Percentiles rank a stretch among this genome's conserved stretches.
phyloP scores from a whole-genome alignment of 2,113 vertebrate species.

The Gambusia holbrooki region DNA sequence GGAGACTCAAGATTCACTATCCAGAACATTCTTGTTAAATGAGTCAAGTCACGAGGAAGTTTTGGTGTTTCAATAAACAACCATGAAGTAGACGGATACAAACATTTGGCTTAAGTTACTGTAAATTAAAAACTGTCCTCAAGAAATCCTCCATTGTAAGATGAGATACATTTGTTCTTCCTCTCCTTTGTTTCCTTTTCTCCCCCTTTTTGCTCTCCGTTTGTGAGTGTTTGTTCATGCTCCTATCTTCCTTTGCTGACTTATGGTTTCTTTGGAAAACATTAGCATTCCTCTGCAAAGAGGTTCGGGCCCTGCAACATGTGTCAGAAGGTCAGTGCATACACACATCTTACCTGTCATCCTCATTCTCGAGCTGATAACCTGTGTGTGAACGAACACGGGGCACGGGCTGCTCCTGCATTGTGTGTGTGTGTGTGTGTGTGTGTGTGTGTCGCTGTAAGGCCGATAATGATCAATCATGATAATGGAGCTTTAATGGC shows the following conservation, averaged over 20 bases:
- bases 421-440: constrained; percentile 6
- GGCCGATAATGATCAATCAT: constrained; percentile 70
- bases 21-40: background rate
- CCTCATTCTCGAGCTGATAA: constrained; percentile 51
- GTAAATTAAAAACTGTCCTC: constrained; percentile 19
- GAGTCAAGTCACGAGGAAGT: constrained; percentile 22
- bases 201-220: background rate
- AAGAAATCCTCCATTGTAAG: constrained; percentile 8
- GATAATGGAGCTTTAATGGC: constrained; percentile 71
- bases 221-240: constrained; percentile 30
- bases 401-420: background rate
- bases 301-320: constrained; percentile 54
- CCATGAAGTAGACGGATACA: background rate
- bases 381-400: constrained; percentile 12
- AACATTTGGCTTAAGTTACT: constrained; percentile 25
- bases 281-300: constrained; percentile 69
- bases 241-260: constrained; percentile 43
- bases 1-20: constrained; percentile 6
- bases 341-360: constrained; percentile 35
- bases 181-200: constrained; percentile 5
- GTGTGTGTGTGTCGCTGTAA: constrained; percentile 44
- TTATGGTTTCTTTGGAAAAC: constrained; percentile 66
- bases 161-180: constrained; percentile 20
- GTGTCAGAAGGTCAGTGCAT: constrained; percentile 55
- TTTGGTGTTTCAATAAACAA: constrained; percentile 17